phyloP scores from a whole-genome alignment of 2,888 invertebrate genomes.

The Bhutanitis thaidina region DNA sequence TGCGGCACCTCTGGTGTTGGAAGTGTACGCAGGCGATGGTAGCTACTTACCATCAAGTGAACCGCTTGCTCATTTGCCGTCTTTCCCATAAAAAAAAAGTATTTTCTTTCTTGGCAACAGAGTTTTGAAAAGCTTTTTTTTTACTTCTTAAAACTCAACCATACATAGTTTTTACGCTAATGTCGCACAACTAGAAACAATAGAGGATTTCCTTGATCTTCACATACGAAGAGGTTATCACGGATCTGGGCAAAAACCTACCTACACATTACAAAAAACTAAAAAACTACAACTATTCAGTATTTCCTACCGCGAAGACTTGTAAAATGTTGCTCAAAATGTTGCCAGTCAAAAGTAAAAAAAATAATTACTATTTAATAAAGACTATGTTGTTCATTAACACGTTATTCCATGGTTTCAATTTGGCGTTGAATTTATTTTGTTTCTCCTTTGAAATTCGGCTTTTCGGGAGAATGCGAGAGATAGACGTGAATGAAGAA shows the following conservation, averaged over 20 bases:
- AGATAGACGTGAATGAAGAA: not conserved
- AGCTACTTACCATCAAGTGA: no score
- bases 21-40: no score
- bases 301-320: no score
- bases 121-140: no score
- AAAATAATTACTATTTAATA: not conserved
- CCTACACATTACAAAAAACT: no score
- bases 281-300: no score
- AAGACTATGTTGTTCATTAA: not conserved
- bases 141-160: no score
- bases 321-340: not conserved
- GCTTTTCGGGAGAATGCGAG: not conserved
- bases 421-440: not conserved
- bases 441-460: not conserved
- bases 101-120: no score
- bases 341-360: not conserved
- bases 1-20: no score
- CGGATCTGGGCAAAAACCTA: not conserved
- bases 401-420: slow-evolving; percentile 5
- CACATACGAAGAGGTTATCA: not conserved
- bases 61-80: no score
- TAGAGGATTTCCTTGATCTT: not conserved
- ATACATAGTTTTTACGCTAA: no score
- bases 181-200: not conserved
- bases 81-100: no score